These are phyloP conservation scores for Drosophila greeni DNA, from an alignment of 2,888 invertebrate species.

Conservation along the genomic window DNA sequence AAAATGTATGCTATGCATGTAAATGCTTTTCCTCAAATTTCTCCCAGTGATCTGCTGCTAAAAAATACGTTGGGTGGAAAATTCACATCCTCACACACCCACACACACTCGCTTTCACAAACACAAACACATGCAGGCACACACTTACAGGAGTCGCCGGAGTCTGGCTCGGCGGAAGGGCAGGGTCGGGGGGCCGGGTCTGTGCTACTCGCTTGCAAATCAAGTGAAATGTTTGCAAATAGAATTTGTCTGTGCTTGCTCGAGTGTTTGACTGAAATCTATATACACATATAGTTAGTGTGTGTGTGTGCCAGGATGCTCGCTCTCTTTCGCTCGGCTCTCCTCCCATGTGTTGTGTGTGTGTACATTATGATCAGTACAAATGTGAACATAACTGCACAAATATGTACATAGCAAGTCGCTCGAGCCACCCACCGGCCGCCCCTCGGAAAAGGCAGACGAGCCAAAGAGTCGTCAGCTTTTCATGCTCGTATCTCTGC, in stretches of 20 bases:
- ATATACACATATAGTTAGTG: slow-evolving; percentile 61
- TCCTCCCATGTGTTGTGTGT: slow-evolving; percentile 31
- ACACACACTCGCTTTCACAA: slow-evolving; percentile 24
- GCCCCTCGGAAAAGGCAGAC: slow-evolving; percentile 39
- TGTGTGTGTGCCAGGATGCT: slow-evolving; percentile 40
- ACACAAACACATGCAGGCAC: slow-evolving; percentile 22
- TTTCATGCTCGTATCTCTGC: slow-evolving; percentile 62
- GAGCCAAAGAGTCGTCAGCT: slow-evolving; percentile 56
- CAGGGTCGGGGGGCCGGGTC: slow-evolving; percentile 4
- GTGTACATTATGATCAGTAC: slow-evolving; percentile 77
- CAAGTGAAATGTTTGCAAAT: slow-evolving; percentile 79
- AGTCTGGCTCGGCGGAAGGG: slow-evolving; percentile 19
- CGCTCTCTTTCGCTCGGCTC: slow-evolving; percentile 30
- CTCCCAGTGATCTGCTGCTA: slow-evolving; percentile 48
- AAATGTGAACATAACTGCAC: slow-evolving; percentile 78
- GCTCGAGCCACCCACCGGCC: slow-evolving; percentile 44
- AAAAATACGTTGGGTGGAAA: slow-evolving; percentile 62
- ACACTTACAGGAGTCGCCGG: slow-evolving; percentile 34
- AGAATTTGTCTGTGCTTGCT: slow-evolving; percentile 78
- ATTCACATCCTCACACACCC: slow-evolving; percentile 40
- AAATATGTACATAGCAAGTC: slow-evolving; percentile 77
- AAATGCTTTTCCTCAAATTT: background rate
- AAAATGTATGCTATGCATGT: no score
- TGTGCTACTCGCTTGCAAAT: slow-evolving; percentile 76
- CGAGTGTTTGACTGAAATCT: slow-evolving; percentile 77